Conservation (phyloP, 2,113 vertebrate genomes). For the Litocranius walleri region DNA sequence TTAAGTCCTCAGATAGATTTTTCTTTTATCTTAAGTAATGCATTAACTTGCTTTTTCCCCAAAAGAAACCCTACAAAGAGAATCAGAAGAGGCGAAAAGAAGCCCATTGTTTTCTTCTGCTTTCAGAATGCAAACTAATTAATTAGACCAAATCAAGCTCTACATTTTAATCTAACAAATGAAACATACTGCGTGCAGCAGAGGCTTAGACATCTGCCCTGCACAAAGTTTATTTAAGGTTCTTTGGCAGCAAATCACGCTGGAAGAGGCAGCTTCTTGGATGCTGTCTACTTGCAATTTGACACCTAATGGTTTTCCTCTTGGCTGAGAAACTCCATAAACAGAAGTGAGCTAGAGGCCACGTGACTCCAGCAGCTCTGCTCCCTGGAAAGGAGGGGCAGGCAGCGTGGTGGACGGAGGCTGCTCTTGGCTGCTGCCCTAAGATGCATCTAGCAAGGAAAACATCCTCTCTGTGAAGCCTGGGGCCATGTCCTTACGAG, state of each 20-base stretch:
- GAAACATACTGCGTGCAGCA: neutral
- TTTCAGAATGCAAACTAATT: conserved; percentile 58
- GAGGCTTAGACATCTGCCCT: neutral
- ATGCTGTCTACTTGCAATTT: conserved; percentile 70
- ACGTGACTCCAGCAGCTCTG: conserved; percentile 39
- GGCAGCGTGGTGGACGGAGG: neutral
- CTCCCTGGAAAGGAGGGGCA: neutral
- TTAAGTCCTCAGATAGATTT: conserved; percentile 21
- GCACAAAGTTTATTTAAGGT: conserved; percentile 73
- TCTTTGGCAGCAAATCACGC: conserved; percentile 70
- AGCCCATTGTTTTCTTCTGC: neutral
- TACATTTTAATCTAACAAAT: conserved; percentile 40
- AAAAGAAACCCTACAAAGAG: conserved; percentile 41
- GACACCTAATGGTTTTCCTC: conserved; percentile 75
- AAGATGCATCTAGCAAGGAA: neutral
- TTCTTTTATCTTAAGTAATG: conserved; percentile 58
- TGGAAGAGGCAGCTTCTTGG: conserved; percentile 71
- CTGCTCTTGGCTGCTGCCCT: neutral
- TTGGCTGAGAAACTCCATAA: conserved; percentile 77
- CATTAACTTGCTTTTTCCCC: conserved; percentile 57
- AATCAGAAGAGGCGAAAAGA: neutral
- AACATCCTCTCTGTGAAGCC: neutral
- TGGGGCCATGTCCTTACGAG: neutral
- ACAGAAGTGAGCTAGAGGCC: conserved; percentile 57
- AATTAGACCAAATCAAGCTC: conserved; percentile 55